Evolutionary conservation across 1,140 invertebrate genomes (phyloP).

Genomic region (Calycopis cecrops): DNA sequence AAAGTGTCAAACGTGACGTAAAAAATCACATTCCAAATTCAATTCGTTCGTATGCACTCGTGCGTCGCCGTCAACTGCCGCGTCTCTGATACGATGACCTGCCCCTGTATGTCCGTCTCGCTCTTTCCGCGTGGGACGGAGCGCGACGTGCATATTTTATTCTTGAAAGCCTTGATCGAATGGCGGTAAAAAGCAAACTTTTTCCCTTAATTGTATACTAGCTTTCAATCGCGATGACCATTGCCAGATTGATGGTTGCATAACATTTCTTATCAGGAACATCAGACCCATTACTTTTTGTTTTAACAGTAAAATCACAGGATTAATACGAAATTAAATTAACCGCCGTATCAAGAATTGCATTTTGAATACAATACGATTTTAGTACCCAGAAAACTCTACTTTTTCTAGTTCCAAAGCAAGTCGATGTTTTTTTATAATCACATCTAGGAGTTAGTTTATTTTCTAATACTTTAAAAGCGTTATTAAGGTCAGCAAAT

Average conservation of each 20-base stretch:
- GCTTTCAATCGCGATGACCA: constrained; percentile 24
- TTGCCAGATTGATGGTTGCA: constrained; percentile 13
- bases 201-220: constrained; percentile 21
- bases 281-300: constrained; percentile 5
- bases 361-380: no score
- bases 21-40: constrained; percentile 29
- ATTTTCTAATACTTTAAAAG: no score
- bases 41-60: constrained; percentile 32
- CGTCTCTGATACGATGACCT: constrained; percentile 23
- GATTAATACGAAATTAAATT: no score
- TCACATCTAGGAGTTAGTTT: no score
- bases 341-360: no score
- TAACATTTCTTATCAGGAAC: constrained; percentile 8
- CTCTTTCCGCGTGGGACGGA: constrained; percentile 16
- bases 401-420: no score
- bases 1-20: constrained; percentile 23
- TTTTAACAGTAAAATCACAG: not conserved
- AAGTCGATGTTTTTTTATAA: no score
- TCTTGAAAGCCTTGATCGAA: constrained; percentile 26
- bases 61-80: constrained; percentile 35
- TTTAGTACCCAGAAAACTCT: no score
- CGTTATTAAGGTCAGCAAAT: no score
- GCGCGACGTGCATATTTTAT: constrained; percentile 17
- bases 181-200: constrained; percentile 22
- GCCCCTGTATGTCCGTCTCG: constrained; percentile 15